Evolutionary conservation across 2,113 vertebrate species (phyloP).

Genomic region (Rhombomys opimus): DNA sequence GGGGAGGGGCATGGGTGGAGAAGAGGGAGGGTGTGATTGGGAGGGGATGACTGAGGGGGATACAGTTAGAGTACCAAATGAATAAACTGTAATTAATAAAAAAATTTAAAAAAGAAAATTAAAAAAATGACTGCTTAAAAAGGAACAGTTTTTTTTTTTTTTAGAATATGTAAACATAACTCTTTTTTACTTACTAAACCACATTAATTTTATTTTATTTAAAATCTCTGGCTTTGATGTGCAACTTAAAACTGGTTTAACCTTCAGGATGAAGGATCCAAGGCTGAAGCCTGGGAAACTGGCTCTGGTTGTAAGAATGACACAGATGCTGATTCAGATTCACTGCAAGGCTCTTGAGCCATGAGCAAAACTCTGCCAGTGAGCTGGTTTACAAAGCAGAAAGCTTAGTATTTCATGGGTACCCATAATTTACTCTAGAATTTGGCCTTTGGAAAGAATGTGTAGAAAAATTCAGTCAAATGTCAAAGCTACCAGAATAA

Average conservation of each 20-base stretch:
- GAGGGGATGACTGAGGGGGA: too few relatives aligned
- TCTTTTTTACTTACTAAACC: not conserved
- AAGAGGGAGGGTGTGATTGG: too few relatives aligned
- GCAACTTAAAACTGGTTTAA: conserved; percentile 50
- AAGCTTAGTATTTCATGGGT: not conserved
- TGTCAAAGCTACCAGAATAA: not conserved
- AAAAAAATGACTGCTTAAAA: not conserved
- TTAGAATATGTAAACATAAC: not conserved
- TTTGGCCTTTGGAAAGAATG: not conserved
- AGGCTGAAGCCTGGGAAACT: not conserved
- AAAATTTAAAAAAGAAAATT: too few relatives aligned
- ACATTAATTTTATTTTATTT: not conserved
- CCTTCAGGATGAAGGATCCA: not conserved
- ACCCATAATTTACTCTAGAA: not conserved
- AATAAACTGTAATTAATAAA: too few relatives aligned
- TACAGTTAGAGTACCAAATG: too few relatives aligned
- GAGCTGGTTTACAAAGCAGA: not conserved
- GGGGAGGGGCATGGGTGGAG: too few relatives aligned
- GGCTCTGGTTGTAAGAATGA: not conserved
- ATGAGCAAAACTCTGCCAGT: not conserved
- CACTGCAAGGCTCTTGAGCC: not conserved
- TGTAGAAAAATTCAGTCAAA: conserved; percentile 34
- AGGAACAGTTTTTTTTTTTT: not conserved
- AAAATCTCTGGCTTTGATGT: conserved; percentile 29
- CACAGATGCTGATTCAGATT: not conserved